Evolutionary conservation across 2,888 invertebrate species (phyloP).

Genomic region (Cryptocheilus praepositus): DNA sequence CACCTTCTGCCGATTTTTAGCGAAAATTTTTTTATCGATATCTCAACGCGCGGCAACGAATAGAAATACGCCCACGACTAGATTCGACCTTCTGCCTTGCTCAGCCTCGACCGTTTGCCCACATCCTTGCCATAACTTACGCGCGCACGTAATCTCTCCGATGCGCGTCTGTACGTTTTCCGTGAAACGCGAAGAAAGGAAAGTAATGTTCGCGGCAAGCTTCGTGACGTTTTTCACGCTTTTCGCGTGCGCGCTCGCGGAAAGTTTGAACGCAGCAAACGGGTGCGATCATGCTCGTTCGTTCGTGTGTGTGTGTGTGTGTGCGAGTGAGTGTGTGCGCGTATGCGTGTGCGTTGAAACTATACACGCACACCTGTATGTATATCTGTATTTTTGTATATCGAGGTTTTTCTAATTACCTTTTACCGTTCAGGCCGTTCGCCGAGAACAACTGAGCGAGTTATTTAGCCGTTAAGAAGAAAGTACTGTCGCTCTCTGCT

Average conservation of each 20-base stretch:
- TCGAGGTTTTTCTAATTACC: conserved; percentile 68
- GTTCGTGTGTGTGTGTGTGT: neutral
- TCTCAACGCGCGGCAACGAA: neutral
- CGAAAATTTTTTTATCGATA: too few species aligned
- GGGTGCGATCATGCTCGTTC: neutral
- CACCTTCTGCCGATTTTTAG: too few species aligned
- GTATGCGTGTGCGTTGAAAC: conserved; percentile 10
- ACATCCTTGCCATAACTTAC: conserved; percentile 47
- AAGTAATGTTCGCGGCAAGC: too few species aligned
- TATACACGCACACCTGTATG: conserved; percentile 27
- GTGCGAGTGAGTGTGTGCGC: neutral
- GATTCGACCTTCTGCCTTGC: conserved; percentile 40
- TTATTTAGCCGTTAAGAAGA: conserved; percentile 59
- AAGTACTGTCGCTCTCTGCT: conserved; percentile 60
- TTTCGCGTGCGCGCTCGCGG: too few species aligned
- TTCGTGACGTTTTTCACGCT: too few species aligned
- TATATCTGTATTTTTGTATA: conserved; percentile 72
- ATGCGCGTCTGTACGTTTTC: conserved; percentile 35
- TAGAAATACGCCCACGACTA: neutral
- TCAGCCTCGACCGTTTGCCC: conserved; percentile 49
- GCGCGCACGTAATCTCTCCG: conserved; percentile 18
- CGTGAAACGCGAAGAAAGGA: conserved; percentile 31
- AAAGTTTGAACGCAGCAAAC: too few species aligned
- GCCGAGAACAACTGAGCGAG: conserved; percentile 53
- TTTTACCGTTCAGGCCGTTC: conserved; percentile 61